These are phyloP conservation scores for Tamias sibiricus DNA, from an alignment of 2,113 vertebrate species.

Conservation along the genomic window DNA sequence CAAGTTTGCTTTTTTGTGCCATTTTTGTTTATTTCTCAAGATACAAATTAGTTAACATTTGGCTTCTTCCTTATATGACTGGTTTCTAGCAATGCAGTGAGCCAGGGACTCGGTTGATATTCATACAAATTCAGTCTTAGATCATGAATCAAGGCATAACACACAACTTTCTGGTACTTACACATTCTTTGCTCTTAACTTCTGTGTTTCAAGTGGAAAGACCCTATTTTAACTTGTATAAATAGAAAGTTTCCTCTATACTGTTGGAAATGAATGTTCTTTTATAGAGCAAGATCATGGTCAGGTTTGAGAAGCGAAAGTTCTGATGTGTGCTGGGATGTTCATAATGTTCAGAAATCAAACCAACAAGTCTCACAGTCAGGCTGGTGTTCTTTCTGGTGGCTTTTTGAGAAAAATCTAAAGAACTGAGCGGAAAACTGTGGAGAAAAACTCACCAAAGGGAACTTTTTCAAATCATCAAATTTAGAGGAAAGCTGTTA, in stretches of 20 bases:
- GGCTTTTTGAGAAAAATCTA: neutral
- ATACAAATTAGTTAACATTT: neutral
- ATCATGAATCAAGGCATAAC: neutral
- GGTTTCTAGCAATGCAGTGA: neutral
- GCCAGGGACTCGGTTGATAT: neutral
- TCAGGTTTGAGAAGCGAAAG: neutral
- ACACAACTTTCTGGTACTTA: neutral
- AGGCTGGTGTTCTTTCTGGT: neutral
- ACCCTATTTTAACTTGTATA: neutral
- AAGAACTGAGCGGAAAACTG: neutral
- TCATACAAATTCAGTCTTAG: neutral
- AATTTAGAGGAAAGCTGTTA: neutral
- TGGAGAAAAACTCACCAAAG: neutral
- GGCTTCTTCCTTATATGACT: neutral
- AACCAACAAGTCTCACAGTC: neutral
- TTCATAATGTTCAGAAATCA: neutral
- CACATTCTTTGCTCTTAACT: neutral
- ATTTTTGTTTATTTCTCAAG: neutral
- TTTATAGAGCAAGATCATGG: neutral
- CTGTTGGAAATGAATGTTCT: neutral
- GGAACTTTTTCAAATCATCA: neutral
- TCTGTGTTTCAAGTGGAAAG: neutral
- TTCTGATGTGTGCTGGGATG: neutral
- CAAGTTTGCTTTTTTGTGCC: neutral
- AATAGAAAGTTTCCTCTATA: neutral